Conservation (phyloP, 1,140 invertebrate species). For the Riptortus pedestris region DNA sequence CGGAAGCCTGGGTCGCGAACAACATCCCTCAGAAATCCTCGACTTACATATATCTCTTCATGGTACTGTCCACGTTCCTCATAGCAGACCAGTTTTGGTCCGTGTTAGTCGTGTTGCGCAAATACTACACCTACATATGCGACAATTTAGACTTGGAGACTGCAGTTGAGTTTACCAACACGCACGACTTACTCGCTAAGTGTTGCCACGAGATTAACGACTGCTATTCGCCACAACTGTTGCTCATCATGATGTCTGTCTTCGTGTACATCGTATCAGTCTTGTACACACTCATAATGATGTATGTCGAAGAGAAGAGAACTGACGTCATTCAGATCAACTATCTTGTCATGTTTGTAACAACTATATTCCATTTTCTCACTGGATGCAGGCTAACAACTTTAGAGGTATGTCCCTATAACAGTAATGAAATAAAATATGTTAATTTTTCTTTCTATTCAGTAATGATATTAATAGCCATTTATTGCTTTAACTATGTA, state of each 20-base stretch:
- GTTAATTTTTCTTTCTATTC: too few relatives aligned
- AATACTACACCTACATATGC: background rate
- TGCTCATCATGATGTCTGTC: background rate
- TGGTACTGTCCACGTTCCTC: background rate
- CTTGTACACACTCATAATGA: background rate
- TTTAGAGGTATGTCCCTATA: background rate
- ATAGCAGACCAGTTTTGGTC: background rate
- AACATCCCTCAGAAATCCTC: background rate
- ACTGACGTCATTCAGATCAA: background rate
- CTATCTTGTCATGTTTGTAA: background rate
- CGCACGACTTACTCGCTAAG: background rate
- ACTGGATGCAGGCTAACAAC: background rate
- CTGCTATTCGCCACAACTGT: background rate
- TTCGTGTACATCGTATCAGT: background rate
- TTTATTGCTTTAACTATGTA: too few relatives aligned
- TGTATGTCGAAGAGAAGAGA: background rate
- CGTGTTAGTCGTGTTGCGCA: background rate
- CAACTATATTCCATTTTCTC: background rate
- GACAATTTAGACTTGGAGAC: background rate
- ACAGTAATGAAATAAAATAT: too few relatives aligned
- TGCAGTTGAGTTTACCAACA: background rate
- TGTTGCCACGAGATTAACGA: background rate
- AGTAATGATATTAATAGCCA: too few relatives aligned
- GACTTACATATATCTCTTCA: background rate
- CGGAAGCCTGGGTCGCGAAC: too few relatives aligned